These are phyloP conservation scores for Oceanodroma leucorhoa DNA, from an alignment of 2,797 vertebrate species.

Conservation along the genomic window DNA sequence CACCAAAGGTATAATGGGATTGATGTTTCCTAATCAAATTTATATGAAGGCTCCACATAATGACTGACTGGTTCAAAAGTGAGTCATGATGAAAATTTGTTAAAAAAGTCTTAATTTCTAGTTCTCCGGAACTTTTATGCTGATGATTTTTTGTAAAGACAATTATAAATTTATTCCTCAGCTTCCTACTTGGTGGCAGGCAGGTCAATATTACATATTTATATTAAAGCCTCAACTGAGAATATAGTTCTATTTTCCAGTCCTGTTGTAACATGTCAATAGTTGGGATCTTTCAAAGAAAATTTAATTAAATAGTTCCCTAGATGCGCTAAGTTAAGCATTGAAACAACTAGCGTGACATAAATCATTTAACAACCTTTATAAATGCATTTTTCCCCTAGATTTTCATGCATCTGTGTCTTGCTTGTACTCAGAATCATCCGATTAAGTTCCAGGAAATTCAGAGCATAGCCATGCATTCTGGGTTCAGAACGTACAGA, in stretches of 20 bases:
- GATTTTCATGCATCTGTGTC: neutral
- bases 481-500: neutral
- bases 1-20: neutral
- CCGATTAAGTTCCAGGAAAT: neutral
- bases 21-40: neutral
- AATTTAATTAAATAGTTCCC: slow-evolving; percentile 39
- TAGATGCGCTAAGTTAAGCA: slow-evolving; percentile 11
- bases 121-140: neutral
- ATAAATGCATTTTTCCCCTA: neutral
- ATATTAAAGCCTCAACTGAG: slow-evolving; percentile 7
- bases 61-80: neutral
- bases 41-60: neutral
- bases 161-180: neutral
- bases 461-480: neutral
- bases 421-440: neutral
- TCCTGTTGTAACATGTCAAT: slow-evolving; percentile 15
- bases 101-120: neutral
- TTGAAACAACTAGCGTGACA: neutral
- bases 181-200: neutral
- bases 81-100: neutral
- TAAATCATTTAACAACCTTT: slow-evolving; percentile 31
- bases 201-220: slow-evolving; percentile 13
- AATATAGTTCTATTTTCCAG: slow-evolving; percentile 17
- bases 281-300: slow-evolving; percentile 9
- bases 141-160: neutral